Percentiles rank a stretch among this genome's conserved stretches.
These are phyloP conservation scores for Saxicola maurus DNA, from an alignment of 2,797 vertebrate genomes.

Conservation along the genomic window DNA sequence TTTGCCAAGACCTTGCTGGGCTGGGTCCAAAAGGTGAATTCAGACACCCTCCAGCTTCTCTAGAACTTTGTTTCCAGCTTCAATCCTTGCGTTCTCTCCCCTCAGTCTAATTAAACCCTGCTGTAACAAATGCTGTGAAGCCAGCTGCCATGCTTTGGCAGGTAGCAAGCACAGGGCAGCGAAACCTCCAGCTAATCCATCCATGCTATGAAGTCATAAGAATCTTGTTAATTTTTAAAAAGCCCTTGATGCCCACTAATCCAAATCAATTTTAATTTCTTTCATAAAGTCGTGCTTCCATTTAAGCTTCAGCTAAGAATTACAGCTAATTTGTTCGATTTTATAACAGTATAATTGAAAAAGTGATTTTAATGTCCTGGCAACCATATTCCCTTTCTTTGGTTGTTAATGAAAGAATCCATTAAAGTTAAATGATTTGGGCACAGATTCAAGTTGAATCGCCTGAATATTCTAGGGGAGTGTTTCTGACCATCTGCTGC, in stretches of 20 bases:
- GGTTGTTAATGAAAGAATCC: constrained; percentile 68
- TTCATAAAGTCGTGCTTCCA: constrained; percentile 52
- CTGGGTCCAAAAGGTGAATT: not conserved
- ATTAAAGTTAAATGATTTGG: constrained; percentile 69
- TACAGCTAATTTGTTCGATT: constrained; percentile 68
- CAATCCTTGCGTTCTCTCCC: not conserved
- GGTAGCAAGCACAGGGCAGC: not conserved
- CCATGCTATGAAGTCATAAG: constrained; percentile 55
- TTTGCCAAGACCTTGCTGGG: not conserved
- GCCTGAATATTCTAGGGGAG: constrained; percentile 61
- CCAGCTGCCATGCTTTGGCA: constrained; percentile 39
- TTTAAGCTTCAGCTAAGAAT: constrained; percentile 52
- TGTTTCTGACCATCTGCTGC: constrained; percentile 56
- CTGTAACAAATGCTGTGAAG: not conserved
- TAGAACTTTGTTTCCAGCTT: constrained; percentile 17
- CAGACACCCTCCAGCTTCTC: not conserved
- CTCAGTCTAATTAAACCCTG: constrained; percentile 14
- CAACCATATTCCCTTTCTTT: constrained; percentile 65
- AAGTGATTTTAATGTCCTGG: constrained; percentile 66
- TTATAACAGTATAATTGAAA: constrained; percentile 64
- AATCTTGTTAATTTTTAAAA: constrained; percentile 67
- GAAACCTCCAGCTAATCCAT: constrained; percentile 44
- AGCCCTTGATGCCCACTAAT: constrained; percentile 63
- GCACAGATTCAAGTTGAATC: constrained; percentile 58
- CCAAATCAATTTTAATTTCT: constrained; percentile 68